phyloP scores from a whole-genome alignment of 1,140 invertebrate species.

The Solen grandis region DNA sequence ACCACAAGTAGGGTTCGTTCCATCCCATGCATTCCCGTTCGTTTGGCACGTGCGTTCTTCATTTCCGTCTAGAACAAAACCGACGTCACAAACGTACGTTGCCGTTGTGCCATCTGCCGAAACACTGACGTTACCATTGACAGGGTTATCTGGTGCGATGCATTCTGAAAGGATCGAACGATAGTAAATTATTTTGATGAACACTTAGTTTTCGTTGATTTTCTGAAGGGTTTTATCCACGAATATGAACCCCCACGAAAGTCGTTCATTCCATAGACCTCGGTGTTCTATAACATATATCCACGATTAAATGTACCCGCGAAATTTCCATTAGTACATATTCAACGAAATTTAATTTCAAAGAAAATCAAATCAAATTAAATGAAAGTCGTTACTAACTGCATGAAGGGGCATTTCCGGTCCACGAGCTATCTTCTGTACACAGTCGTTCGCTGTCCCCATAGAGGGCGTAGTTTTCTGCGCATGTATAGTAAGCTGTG shows the following conservation, averaged over 20 bases:
- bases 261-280: background rate
- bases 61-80: constrained; percentile 30
- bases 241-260: background rate
- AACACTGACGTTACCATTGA: constrained; percentile 19
- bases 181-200: background rate
- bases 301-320: background rate
- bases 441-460: constrained; percentile 20
- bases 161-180: constrained; percentile 27
- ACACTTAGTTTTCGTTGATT: background rate
- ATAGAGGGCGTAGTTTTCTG: constrained; percentile 20
- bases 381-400: constrained; percentile 28
- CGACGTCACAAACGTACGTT: constrained; percentile 34
- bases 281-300: background rate
- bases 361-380: background rate
- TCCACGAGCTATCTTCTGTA: constrained; percentile 22
- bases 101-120: constrained; percentile 21
- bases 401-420: constrained; percentile 18
- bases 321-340: background rate
- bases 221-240: background rate
- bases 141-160: constrained; percentile 2
- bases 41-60: constrained; percentile 23
- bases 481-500: constrained; percentile 32
- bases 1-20: constrained; percentile 47
- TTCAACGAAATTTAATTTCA: too few species aligned
- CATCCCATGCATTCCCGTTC: constrained; percentile 41